Evolutionary conservation across 2,113 vertebrate genomes (phyloP).

Genomic region (Charina bottae): DNA sequence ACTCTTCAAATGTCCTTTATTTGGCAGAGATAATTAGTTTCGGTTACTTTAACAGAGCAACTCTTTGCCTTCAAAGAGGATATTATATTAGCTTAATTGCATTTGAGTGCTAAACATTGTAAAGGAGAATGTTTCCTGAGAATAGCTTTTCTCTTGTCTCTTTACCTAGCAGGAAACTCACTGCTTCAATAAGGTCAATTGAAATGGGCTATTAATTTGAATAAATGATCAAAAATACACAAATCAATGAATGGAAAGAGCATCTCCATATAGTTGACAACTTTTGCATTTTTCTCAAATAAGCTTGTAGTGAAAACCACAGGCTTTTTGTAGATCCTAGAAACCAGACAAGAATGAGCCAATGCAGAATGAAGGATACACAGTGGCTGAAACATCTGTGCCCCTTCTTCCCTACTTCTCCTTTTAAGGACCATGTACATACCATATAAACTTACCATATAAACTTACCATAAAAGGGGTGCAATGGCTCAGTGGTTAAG

Average conservation of each 20-base stretch:
- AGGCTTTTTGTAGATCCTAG: constrained; percentile 42
- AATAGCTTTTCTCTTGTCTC: constrained; percentile 34
- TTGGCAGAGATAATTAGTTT: constrained; percentile 69
- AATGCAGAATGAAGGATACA: neutral
- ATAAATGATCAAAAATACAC: constrained; percentile 41
- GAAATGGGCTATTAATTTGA: constrained; percentile 53
- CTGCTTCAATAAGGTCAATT: constrained; percentile 49
- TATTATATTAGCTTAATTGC: constrained; percentile 72
- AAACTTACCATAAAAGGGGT: too few relatives aligned
- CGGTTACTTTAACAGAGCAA: constrained; percentile 67
- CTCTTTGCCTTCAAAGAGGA: constrained; percentile 70
- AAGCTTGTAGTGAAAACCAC: constrained; percentile 48
- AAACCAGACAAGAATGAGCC: constrained; percentile 44
- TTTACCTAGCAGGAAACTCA: constrained; percentile 33
- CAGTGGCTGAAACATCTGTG: neutral
- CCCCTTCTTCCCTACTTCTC: neutral
- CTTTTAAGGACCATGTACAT: neutral
- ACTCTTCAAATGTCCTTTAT: constrained; percentile 55
- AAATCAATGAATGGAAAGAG: constrained; percentile 41
- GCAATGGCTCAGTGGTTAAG: too few relatives aligned
- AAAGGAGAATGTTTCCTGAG: constrained; percentile 63
- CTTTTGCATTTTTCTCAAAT: constrained; percentile 41
- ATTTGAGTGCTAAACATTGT: constrained; percentile 65
- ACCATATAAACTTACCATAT: too few relatives aligned
- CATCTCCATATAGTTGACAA: constrained; percentile 40